phyloP scores from a whole-genome alignment of 2,888 invertebrate genomes.

The Pseudococcus jackbeardsleyi region DNA sequence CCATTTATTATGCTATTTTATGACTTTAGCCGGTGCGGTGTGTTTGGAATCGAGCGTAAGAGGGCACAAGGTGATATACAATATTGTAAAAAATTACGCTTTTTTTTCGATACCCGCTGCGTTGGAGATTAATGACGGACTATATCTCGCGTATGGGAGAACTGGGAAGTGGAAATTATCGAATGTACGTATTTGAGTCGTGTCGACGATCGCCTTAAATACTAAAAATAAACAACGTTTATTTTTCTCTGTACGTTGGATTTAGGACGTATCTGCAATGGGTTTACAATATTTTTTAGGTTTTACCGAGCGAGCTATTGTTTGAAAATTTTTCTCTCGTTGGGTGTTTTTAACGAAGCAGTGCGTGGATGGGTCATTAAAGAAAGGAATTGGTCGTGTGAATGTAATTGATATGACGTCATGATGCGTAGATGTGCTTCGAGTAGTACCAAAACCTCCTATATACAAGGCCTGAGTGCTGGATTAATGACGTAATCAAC shows the following conservation, averaged over 20 bases:
- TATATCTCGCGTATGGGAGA: not conserved
- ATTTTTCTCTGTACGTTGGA: too few species aligned
- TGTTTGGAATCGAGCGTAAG: not conserved
- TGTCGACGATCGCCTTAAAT: too few species aligned
- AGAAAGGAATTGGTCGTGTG: not conserved
- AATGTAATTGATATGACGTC: constrained; percentile 8
- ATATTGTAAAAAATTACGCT: not conserved
- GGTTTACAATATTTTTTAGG: not conserved
- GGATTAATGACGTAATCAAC: too few species aligned
- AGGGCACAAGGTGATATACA: too few species aligned
- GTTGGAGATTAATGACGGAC: not conserved
- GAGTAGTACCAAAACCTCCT: not conserved
- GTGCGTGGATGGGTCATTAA: not conserved
- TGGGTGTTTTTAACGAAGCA: not conserved
- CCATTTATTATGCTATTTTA: not conserved
- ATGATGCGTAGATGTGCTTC: not conserved
- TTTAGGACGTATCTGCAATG: not conserved
- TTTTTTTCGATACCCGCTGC: not conserved
- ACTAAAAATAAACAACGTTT: not conserved
- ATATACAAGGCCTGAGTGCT: too few species aligned
- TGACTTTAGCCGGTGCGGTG: not conserved
- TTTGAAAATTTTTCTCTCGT: not conserved
- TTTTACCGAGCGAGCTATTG: not conserved
- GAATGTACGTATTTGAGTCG: too few species aligned
- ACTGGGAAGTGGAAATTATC: not conserved